Evolutionary conservation across 1,140 invertebrate species (phyloP), one percentile per base, ranked within the genome.

Genomic region (Nasonia giraulti): DNA sequence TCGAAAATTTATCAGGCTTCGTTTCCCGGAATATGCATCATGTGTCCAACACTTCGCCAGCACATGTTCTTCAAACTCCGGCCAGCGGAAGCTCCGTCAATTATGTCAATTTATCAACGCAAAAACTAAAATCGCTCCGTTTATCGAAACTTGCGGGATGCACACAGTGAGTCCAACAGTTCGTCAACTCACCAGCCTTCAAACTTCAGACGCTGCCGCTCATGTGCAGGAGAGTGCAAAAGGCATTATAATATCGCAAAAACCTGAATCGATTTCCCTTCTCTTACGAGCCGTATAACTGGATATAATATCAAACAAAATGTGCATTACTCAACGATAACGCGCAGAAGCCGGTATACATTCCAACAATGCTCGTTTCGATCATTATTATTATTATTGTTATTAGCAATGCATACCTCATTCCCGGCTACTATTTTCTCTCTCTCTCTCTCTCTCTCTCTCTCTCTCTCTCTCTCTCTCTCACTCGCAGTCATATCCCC

Each of bases 1-100:
- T 75, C 73, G 33, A 2, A 75, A 75, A 40, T 75, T 75, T 75
- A 75, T 75, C 73, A 71, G 17, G 20, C 55, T n/a, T n/a, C 55
- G 55, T 62, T 20, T 62, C 2, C 55, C 7, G 7, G 1, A 62
- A n/a, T 62, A 62, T 62, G 55, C 55, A 62, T 62, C 12, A 31
- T 71, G 14, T 33, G 31, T 11, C 10, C 31, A 71, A 71, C 69
- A 20, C 10, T 31, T 71, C 31, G 8, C 14, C 23, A 71, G 14
- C 69, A 71, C 14, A 71, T 33, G 69, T 71, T 71, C 69, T 71
- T 33, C 69, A 71, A 71, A 71, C 69, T 71, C 23, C 14, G 2
- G 27, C 33, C 33, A 0, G 2, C 33, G 4, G 69, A 7, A n/a
- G 55, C 55, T 62, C 55, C 20, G 17, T n/a, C 20, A 7, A 62